Conservation (phyloP, 1,140 invertebrate genomes). For the Drosophila sturtevanti region DNA sequence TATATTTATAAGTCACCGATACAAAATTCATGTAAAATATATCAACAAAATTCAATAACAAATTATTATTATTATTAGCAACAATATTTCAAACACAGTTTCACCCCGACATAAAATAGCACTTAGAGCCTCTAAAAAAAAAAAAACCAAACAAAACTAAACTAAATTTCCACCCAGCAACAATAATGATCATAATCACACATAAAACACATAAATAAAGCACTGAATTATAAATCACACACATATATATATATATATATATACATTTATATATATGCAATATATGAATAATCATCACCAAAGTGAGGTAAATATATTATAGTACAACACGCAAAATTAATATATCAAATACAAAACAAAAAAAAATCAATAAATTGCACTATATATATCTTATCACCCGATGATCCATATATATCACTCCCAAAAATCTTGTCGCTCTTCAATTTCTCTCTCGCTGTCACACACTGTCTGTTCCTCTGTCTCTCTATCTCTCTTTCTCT, state of each 20-base stretch:
- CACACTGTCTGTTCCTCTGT: conserved; percentile 4
- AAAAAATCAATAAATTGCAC: background rate
- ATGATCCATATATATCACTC: conserved; percentile 18
- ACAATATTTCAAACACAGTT: no score
- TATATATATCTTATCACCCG: background rate
- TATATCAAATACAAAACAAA: background rate
- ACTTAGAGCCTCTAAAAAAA: no score
- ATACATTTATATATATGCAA: conserved; percentile 5
- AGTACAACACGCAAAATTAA: background rate
- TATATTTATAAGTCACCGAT: no score
- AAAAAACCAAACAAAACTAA: no score
- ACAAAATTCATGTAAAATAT: no score
- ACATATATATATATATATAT: conserved; percentile 17
- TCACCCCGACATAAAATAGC: no score
- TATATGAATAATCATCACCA: conserved; percentile 7
- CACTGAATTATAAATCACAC: conserved; percentile 26
- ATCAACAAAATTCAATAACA: no score
- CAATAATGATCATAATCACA: no score
- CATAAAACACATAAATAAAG: background rate
- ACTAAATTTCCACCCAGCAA: no score
- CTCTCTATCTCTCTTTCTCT: conserved; percentile 13
- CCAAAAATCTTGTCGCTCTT: conserved; percentile 27
- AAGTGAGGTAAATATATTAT: background rate
- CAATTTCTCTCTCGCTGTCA: conserved; percentile 15
- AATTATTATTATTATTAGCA: no score